Evolutionary conservation across 92 coral and sea anemone genomes (phyloP).

Genomic region (Bergia puertoricense): DNA sequence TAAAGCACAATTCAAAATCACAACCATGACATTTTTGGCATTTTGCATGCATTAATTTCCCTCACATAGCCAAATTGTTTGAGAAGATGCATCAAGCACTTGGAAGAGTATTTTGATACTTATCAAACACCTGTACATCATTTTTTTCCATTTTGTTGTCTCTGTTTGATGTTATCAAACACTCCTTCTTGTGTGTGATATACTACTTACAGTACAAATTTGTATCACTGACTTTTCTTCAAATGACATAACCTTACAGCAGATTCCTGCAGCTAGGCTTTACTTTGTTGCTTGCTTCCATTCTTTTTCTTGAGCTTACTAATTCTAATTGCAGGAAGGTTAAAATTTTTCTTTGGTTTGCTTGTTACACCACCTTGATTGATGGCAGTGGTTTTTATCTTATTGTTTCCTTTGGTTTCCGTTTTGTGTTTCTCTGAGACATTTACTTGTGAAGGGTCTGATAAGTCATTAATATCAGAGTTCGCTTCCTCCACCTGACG

Average conservation of each 20-base stretch:
- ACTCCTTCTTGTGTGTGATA: too few relatives aligned
- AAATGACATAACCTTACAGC: not conserved
- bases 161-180: too few relatives aligned
- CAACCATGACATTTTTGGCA: too few relatives aligned
- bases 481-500: not conserved
- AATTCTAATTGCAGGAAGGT: too few relatives aligned
- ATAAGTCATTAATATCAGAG: not conserved
- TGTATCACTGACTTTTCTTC: not conserved
- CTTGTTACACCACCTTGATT: not conserved
- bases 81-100: too few relatives aligned
- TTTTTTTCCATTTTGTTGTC: too few relatives aligned
- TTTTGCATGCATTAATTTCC: too few relatives aligned
- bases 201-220: not conserved
- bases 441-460: not conserved
- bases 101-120: not conserved
- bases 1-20: too few relatives aligned
- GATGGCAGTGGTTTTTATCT: not conserved
- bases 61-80: too few relatives aligned
- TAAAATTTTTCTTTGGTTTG: not conserved
- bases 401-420: not conserved
- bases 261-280: not conserved
- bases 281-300: not conserved
- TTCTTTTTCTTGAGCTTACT: not conserved
- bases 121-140: not conserved
- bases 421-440: not conserved